Percentiles rank a stretch among this genome's conserved stretches.
phyloP scores from a whole-genome alignment of 2,113 vertebrate genomes.

The Clarias batrachus region DNA sequence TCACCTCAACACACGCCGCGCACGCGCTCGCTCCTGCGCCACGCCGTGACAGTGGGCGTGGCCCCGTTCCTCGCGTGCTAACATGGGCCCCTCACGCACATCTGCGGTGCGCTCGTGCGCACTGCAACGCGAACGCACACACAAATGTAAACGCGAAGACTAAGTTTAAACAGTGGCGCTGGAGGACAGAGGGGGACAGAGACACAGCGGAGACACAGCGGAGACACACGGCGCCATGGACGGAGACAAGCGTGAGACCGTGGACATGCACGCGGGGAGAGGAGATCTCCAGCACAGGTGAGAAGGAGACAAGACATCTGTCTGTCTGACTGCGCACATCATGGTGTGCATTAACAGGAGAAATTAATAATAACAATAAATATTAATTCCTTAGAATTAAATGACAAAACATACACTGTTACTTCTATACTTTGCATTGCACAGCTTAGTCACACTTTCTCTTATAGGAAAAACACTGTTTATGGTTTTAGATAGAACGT shows the following conservation, averaged over 20 bases:
- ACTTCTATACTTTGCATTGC: background rate
- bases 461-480: background rate
- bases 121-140: background rate
- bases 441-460: background rate
- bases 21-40: background rate
- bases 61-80: background rate
- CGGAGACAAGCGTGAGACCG: background rate
- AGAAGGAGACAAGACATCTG: constrained; percentile 46
- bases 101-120: background rate
- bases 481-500: background rate
- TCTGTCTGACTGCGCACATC: background rate
- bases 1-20: background rate
- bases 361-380: background rate
- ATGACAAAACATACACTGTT: background rate
- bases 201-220: background rate
- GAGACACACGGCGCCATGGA: constrained; percentile 7
- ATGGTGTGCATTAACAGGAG: background rate
- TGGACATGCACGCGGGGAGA: constrained; percentile 47
- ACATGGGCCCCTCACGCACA: background rate
- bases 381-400: background rate
- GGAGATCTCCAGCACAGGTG: constrained; percentile 69
- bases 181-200: background rate
- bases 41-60: background rate
- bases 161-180: constrained; percentile 13
- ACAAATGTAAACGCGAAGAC: constrained; percentile 19